These are phyloP conservation scores for Heliocidaris erythrogramma DNA, from an alignment of 35 echinoderm and acorn worm species.

Conservation along the genomic window DNA sequence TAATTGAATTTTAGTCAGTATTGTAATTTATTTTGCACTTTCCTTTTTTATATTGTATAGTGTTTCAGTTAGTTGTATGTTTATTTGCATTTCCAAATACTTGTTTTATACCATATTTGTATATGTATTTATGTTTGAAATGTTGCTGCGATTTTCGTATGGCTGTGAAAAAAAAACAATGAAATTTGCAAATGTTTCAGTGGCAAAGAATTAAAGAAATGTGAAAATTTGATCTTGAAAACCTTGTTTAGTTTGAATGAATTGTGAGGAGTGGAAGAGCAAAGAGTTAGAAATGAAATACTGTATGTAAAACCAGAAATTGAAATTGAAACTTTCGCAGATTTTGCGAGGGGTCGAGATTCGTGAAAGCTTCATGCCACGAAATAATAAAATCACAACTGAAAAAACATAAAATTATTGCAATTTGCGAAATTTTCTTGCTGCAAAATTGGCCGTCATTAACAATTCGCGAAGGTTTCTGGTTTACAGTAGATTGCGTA, in stretches of 20 bases:
- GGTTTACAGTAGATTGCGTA: too few relatives aligned
- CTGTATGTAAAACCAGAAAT: too few relatives aligned
- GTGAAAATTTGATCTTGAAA: not conserved
- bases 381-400: too few relatives aligned
- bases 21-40: slow-evolving; percentile 13
- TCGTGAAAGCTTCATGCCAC: too few relatives aligned
- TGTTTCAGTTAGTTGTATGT: not conserved
- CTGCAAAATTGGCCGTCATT: too few relatives aligned
- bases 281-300: too few relatives aligned
- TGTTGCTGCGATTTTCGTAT: slow-evolving; percentile 10
- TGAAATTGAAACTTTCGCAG: too few relatives aligned
- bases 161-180: not conserved
- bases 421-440: too few relatives aligned
- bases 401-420: too few relatives aligned
- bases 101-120: slow-evolving; percentile 1
- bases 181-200: not conserved
- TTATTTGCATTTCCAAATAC: not conserved
- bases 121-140: slow-evolving; percentile 19
- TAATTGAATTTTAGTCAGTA: not conserved
- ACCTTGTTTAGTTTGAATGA: not conserved
- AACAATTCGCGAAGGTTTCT: too few relatives aligned
- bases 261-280: not conserved
- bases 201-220: not conserved
- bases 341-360: too few relatives aligned
- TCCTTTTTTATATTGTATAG: not conserved